Base-by-base conservation (phyloP, 1,140 invertebrate species). In the Dreissena rostriformis region DNA sequence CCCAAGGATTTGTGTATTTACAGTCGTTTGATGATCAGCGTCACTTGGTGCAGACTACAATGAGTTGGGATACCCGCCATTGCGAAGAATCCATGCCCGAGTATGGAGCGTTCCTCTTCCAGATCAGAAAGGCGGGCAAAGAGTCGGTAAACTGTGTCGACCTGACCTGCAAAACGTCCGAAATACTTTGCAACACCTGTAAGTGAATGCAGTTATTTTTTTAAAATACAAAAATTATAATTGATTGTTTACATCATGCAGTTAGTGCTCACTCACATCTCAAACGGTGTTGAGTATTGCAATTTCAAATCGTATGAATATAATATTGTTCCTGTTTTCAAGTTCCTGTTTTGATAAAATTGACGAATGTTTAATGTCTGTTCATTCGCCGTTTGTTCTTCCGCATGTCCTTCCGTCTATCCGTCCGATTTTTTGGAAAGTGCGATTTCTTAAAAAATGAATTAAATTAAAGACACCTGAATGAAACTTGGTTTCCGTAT, bases 61-160 rank as follows among this genome's bases (percentile, higher is more conserved):
- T 81, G 49, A 71, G 79, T 22, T 72, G 68, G 79, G 79, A 81
- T 19, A 24, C 57, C 24, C 79, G 67, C 52, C 52, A 68, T 29
- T 61, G 67, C 52, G n/a, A 24, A 7, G 83, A 86, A n/a, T 22
- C 52, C 26, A 78, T 65, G 17, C 66, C 81, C 0, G 81, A 81
- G 24, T 90, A 90, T 57, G 89, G 89, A 0, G 86, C 88, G 22
- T 82, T 90, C 14, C 84, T 89, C 22, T 87, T 86, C n/a, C 88
- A 90, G 73, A 85, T 90, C n/a, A 67, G 86, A 17, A 88, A 90
- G 57, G 88, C 85, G 1, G 76, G 82, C 24, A 86, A 82, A 15
- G 89, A 90, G 49, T 87, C 86, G 4, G 85, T 79, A 1, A 85
- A 87, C 24, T 53, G 86, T 19, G 68, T 82, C 53, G 89, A 90